Evolutionary conservation across 1,140 invertebrate genomes (phyloP), one percentile per base, ranked within the genome.

Genomic region (Phortica variegata): DNA sequence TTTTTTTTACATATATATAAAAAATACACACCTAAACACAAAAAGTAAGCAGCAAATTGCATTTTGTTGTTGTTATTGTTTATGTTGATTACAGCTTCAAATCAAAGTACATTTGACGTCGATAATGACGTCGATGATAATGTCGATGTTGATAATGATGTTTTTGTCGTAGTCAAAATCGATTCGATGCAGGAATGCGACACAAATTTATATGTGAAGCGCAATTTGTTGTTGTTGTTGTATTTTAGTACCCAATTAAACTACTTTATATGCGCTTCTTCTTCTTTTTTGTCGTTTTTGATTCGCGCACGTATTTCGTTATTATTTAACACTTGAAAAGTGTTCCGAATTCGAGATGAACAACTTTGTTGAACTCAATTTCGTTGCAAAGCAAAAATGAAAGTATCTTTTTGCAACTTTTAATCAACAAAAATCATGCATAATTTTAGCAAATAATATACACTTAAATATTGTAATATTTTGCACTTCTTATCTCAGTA

Each of bases 21-120:
- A 42, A 7, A 43, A 66, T 68, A 68, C 63, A 40, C 51, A 68
- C 63, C 63, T 48, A 68, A 45, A 33, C 60, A 63, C 10, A 68
- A 54, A 8, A 63, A 37, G 41, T 63, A 58, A 50, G 57, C 51
- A 59, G 49, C 50, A 16, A 56, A 37, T 47, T 68, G 63, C 63
- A 68, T 68, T 52, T 54, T 60, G 43, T 37, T 49, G 15, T n/a
- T n/a, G n/a, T n/a, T 12, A 37, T 29, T 12, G 17, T 15, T 13
- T 39, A 39, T n/a, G 33, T 19, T 32, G n/a, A 26, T 12, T 15
- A 32, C 12, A 32, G 43, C 33, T 23, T 52, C 48, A 52, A 45
- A 40, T 19, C 23, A 40, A 40, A 45, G 36, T 43, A 40, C 38
- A 46, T 41, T 15, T 21, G 23, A 41, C 26, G 46, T 40, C 6